phyloP scores from a whole-genome alignment of 2,888 invertebrate genomes.

The Phyto melanocephala region DNA sequence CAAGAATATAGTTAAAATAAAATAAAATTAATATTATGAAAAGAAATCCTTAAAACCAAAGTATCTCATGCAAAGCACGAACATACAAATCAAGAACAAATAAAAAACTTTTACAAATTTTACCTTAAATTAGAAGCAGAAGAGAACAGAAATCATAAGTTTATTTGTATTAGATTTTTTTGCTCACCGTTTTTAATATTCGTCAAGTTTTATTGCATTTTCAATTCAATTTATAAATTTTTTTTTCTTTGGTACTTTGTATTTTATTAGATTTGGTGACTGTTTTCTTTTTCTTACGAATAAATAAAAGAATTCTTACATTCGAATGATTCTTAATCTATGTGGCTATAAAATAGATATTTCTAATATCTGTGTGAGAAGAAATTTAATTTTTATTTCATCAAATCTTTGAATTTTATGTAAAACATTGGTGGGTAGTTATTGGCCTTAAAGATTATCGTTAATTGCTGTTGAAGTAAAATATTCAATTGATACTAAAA shows the following conservation, averaged over 20 bases:
- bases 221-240: slow-evolving; percentile 13
- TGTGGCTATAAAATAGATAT: background rate
- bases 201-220: slow-evolving; percentile 30
- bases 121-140: slow-evolving; percentile 18
- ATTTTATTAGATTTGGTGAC: background rate
- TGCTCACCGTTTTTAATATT: slow-evolving; percentile 22
- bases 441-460: no score
- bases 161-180: background rate
- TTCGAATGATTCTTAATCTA: background rate
- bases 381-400: background rate
- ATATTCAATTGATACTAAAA: no score
- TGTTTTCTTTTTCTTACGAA: background rate
- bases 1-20: slow-evolving; percentile 24
- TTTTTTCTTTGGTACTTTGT: background rate
- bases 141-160: slow-evolving; percentile 44
- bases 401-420: background rate
- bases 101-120: background rate
- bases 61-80: slow-evolving; percentile 6
- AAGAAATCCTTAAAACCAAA: slow-evolving; percentile 24
- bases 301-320: background rate
- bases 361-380: background rate
- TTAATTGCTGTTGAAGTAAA: no score
- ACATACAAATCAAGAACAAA: slow-evolving; percentile 2
- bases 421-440: no score
- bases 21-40: slow-evolving; percentile 39